Evolutionary conservation across 2,113 vertebrate species (phyloP).

Genomic region (Indri indri): DNA sequence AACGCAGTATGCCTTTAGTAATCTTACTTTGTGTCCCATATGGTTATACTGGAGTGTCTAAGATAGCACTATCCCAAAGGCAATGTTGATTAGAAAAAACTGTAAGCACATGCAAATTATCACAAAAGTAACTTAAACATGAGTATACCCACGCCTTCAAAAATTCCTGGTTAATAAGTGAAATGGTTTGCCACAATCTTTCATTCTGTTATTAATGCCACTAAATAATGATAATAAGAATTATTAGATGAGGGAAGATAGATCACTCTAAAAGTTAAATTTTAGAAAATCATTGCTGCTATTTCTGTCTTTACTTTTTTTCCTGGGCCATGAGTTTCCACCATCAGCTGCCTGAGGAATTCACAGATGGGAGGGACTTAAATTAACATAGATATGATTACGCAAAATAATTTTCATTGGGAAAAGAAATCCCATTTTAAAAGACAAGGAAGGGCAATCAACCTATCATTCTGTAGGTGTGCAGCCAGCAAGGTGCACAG

Average conservation of each 20-base stretch:
- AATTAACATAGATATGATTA: neutral
- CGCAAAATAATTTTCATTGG: slow-evolving; percentile 19
- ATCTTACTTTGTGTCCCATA: neutral
- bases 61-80: neutral
- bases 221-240: neutral
- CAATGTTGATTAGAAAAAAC: neutral
- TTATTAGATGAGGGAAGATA: neutral
- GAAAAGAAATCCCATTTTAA: slow-evolving; percentile 19
- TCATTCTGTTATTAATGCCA: neutral
- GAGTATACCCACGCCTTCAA: neutral
- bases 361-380: neutral
- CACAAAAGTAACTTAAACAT: neutral
- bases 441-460: neutral
- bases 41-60: neutral
- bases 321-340: neutral
- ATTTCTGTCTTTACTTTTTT: neutral
- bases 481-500: neutral
- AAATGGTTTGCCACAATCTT: neutral
- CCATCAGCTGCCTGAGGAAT: neutral
- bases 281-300: neutral
- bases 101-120: neutral
- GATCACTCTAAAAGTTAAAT: neutral
- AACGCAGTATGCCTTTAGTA: neutral
- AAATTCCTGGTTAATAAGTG: neutral
- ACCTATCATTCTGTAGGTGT: neutral